Evolutionary conservation across 2,797 vertebrate genomes (phyloP).

Genomic region (Peromyscus attwateri): DNA sequence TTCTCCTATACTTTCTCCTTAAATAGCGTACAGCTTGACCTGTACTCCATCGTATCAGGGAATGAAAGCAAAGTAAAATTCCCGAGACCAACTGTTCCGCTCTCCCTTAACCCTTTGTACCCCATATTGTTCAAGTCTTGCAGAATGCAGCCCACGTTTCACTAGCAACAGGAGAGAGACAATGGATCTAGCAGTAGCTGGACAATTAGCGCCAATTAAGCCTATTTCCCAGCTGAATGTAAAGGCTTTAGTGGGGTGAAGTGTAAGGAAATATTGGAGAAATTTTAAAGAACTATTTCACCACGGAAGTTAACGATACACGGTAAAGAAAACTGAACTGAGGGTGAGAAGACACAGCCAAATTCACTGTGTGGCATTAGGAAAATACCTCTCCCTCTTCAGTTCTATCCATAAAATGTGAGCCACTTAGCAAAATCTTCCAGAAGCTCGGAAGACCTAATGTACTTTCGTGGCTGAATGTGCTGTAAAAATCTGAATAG

Average conservation of each 20-base stretch:
- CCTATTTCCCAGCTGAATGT: constrained; percentile 86
- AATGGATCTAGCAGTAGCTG: constrained; percentile 83
- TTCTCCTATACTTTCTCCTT: constrained; percentile 23
- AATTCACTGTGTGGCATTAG: background rate
- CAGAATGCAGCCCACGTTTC: constrained; percentile 80
- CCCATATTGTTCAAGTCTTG: constrained; percentile 72
- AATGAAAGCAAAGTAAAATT: constrained; percentile 57
- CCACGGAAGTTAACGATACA: background rate
- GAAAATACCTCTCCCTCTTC: constrained; percentile 15
- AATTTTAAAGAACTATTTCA: constrained; percentile 80
- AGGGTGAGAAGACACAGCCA: background rate
- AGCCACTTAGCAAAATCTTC: background rate
- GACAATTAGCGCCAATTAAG: constrained; percentile 88
- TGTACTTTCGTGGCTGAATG: background rate
- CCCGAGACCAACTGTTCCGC: constrained; percentile 58
- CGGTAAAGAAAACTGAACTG: background rate
- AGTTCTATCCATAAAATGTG: background rate
- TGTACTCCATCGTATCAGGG: background rate
- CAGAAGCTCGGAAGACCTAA: background rate
- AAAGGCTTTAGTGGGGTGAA: constrained; percentile 62
- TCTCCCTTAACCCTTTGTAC: constrained; percentile 81
- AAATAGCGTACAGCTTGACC: constrained; percentile 10
- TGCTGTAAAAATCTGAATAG: background rate
- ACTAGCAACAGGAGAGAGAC: constrained; percentile 81
- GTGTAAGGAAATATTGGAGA: constrained; percentile 61